phyloP scores from a whole-genome alignment of 2,888 invertebrate genomes.

The Temnothorax ravouxi region DNA sequence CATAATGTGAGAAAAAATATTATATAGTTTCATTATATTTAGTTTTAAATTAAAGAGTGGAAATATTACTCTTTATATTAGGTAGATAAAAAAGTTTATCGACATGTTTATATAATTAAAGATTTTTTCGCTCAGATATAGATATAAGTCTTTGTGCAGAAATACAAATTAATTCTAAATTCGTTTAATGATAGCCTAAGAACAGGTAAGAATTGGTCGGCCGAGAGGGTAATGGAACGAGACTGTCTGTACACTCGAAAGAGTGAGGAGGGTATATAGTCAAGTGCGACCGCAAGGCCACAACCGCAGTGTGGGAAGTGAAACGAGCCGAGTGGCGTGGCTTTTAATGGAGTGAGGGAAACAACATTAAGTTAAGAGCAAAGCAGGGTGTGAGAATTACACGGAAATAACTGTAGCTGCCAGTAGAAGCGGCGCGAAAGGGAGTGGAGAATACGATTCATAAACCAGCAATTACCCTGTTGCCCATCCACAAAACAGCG shows the following conservation, averaged over 20 bases:
- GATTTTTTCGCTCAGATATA: neutral
- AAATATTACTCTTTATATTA: neutral
- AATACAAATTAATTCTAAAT: constrained; percentile 28
- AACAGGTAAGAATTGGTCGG: constrained; percentile 74
- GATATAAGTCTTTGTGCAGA: neutral
- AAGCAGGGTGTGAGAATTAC: constrained; percentile 81
- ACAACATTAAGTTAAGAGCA: constrained; percentile 82
- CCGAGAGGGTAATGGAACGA: constrained; percentile 78
- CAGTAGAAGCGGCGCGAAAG: constrained; percentile 58
- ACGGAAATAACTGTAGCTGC: constrained; percentile 81
- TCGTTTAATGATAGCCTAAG: constrained; percentile 59
- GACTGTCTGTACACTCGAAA: constrained; percentile 72
- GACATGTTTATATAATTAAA: neutral
- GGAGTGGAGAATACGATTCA: constrained; percentile 84
- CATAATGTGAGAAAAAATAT: neutral
- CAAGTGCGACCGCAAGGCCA: constrained; percentile 78
- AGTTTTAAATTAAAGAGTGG: neutral
- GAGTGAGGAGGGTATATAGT: constrained; percentile 66
- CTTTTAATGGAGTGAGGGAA: constrained; percentile 85
- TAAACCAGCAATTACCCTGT: constrained; percentile 85
- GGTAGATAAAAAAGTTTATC: neutral
- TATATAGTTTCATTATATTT: neutral
- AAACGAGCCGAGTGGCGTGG: constrained; percentile 84
- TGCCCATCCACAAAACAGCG: constrained; percentile 65
- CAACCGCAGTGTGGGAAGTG: constrained; percentile 83